These are phyloP conservation scores for Paedocypris sp. DNA, from an alignment of 2,113 vertebrate species.

Conservation along the genomic window DNA sequence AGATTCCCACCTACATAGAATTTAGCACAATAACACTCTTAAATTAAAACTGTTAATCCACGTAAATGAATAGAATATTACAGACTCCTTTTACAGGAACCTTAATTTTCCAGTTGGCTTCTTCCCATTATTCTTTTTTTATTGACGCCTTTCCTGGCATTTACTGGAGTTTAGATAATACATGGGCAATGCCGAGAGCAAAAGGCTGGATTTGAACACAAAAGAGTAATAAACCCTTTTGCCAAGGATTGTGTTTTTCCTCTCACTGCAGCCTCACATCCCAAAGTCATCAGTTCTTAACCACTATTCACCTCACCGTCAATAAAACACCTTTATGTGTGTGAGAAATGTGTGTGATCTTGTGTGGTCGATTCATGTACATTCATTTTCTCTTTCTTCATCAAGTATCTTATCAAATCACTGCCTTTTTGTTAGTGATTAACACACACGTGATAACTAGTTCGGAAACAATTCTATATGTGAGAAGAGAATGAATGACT, in stretches of 20 bases:
- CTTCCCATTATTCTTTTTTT: neutral
- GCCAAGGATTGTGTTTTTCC: neutral
- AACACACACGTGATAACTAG: too few relatives aligned
- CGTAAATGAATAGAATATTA: neutral
- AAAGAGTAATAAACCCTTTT: neutral
- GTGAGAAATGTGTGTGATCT: too few relatives aligned
- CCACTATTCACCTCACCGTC: too few relatives aligned
- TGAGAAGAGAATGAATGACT: neutral
- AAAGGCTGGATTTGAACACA: constrained; percentile 1
- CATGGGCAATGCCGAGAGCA: neutral
- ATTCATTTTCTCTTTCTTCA: too few relatives aligned
- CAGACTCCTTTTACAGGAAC: neutral
- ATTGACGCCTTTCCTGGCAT: neutral
- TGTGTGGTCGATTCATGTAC: too few relatives aligned
- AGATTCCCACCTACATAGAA: too few relatives aligned
- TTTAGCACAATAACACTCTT: too few relatives aligned
- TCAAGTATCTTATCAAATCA: too few relatives aligned
- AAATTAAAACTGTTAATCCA: too few relatives aligned
- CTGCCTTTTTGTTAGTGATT: too few relatives aligned
- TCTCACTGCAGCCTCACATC: neutral
- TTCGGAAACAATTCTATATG: neutral
- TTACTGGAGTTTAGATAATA: neutral
- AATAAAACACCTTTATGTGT: too few relatives aligned
- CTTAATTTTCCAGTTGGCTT: neutral
- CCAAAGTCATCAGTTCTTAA: neutral